Evolutionary conservation across 2,113 vertebrate genomes (phyloP).

Genomic region (Sapayoa aenigma): DNA sequence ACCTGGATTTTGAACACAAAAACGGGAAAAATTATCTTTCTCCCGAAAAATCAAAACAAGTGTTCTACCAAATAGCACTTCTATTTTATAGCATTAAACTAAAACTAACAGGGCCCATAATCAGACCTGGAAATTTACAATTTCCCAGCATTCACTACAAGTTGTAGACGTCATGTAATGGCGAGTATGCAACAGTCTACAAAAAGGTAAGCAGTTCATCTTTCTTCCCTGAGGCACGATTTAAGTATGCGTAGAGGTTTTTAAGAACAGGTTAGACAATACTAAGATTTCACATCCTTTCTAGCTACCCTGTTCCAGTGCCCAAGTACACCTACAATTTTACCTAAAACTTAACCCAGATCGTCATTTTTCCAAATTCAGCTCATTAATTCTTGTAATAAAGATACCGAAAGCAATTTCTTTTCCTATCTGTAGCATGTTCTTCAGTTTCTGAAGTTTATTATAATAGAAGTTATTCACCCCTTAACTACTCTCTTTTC

Average conservation of each 20-base stretch:
- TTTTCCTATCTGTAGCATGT: background rate
- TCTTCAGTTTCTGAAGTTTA: background rate
- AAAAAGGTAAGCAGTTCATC: conserved; percentile 4
- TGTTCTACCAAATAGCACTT: background rate
- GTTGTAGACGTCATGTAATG: background rate
- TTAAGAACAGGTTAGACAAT: conserved; percentile 43
- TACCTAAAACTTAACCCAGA: background rate
- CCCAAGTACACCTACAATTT: background rate
- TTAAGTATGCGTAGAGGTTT: conserved; percentile 3
- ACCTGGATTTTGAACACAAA: background rate
- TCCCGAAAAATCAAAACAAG: background rate
- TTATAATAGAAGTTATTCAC: background rate
- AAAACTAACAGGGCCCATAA: background rate
- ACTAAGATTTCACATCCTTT: background rate
- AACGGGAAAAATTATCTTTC: background rate
- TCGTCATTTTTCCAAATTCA: background rate
- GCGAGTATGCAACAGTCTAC: background rate
- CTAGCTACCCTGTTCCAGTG: background rate
- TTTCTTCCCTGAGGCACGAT: conserved; percentile 5
- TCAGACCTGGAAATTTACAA: background rate
- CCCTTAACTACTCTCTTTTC: background rate
- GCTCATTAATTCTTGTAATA: background rate
- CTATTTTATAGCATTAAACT: background rate
- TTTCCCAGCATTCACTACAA: background rate
- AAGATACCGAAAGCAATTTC: background rate